Base-by-base conservation (phyloP, 2,797 vertebrate genomes). In the Lepilemur ruficaudatus region DNA sequence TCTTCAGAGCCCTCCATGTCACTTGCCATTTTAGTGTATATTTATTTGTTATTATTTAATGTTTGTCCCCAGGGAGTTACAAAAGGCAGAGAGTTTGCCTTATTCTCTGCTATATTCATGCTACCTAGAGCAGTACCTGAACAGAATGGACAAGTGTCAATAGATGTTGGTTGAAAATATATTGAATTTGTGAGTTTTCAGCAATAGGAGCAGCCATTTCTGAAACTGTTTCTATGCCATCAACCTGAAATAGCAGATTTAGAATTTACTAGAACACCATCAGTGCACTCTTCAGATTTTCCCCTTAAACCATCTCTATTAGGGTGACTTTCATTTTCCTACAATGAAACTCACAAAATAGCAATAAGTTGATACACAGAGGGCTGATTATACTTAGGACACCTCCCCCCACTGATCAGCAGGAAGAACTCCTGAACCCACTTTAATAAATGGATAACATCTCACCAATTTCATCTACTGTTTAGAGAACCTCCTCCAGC, bases 371-470 rank as follows among this genome's bases (percentile, higher is more conserved):
- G 10, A 92, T 52, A 46, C 6, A 79, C 46, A 17, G 38, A 89
- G 43, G n/a, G 50, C 57, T 88, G 41, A 88, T 83, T 90, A 70
- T 85, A 76, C 92, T 84, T 57, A 91, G 52, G 65, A 55, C 72
- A 75, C 79, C 55, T 10, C 9, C 63, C 35, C 48, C 48, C 63
- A 83, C 83, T 89, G 89, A 89, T 94, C 46, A 87, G 76, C 87
- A 89, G 55, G 52, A 94, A 89, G 25, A 96, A 93, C 69, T 86
- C 46, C 65, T 88, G 52, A 96, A 87, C 61, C 52, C 52, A 94
- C 93, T 96, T 97, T 97, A 96, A 97, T 97, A 96, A 95, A 97
- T 94, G 89, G 35, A 94, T 94, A 95, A 75, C 91, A 95, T 93
- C 95, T 97, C 89, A 80, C 87, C 95, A 97, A 89, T 97, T 96